Evolutionary conservation across 2,888 invertebrate genomes (phyloP).

Genomic region (Conomelus anceps): DNA sequence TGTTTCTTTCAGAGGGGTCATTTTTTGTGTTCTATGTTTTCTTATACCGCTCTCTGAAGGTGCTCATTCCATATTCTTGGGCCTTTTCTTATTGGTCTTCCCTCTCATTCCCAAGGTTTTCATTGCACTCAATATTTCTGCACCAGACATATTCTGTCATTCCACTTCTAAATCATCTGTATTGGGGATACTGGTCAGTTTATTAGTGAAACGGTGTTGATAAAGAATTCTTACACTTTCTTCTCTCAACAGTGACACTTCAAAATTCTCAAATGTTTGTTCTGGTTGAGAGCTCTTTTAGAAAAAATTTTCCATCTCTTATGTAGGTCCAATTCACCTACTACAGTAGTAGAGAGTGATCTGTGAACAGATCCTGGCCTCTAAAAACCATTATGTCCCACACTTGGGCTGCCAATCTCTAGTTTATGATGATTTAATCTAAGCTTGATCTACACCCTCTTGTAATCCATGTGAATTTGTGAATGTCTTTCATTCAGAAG

Average conservation of each 20-base stretch:
- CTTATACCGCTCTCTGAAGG: too few relatives aligned
- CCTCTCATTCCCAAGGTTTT: too few relatives aligned
- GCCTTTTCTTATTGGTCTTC: too few relatives aligned
- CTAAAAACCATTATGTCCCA: neutral
- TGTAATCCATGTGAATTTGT: neutral
- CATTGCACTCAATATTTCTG: too few relatives aligned
- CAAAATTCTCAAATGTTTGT: neutral
- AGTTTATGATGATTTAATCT: neutral
- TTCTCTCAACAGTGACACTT: neutral
- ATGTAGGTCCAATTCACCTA: neutral
- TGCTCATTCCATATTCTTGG: too few relatives aligned
- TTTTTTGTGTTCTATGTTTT: too few relatives aligned
- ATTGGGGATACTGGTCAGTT: neutral
- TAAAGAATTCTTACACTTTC: neutral
- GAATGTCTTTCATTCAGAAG: neutral
- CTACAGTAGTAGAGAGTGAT: neutral
- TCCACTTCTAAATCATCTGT: neutral
- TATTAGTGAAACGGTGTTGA: neutral
- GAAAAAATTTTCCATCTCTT: neutral
- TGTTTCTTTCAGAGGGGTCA: too few relatives aligned
- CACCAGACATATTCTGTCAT: neutral
- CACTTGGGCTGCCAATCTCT: neutral
- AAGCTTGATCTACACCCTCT: too few relatives aligned
- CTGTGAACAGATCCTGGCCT: too few relatives aligned
- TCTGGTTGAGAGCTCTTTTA: neutral